Conservation (phyloP, 2,888 invertebrate species). For the Diachrysia chrysitis region DNA sequence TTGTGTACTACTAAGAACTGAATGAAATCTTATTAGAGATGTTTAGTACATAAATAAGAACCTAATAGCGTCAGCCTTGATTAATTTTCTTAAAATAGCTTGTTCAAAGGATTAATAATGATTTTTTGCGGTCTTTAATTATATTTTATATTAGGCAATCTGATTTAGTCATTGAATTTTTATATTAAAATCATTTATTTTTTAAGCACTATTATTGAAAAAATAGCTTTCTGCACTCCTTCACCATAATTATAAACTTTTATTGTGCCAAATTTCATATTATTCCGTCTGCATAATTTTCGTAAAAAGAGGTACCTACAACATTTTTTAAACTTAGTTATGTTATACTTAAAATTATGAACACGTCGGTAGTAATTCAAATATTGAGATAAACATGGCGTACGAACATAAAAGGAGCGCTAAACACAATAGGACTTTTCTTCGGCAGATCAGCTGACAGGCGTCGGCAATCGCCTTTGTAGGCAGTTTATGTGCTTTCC, state of each 20-base stretch:
- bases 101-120: neutral
- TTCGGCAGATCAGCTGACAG: slow-evolving; percentile 70
- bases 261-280: too few relatives aligned
- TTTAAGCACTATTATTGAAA: too few relatives aligned
- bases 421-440: slow-evolving; percentile 74
- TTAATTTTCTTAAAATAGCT: neutral
- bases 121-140: neutral
- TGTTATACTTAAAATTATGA: slow-evolving; percentile 50
- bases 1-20: neutral
- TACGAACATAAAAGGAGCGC: slow-evolving; percentile 73
- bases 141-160: neutral
- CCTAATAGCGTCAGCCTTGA: neutral
- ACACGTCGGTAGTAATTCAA: slow-evolving; percentile 61
- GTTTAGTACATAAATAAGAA: too few relatives aligned
- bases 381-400: slow-evolving; percentile 64
- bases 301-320: too few relatives aligned
- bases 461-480: slow-evolving; percentile 77
- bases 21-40: neutral
- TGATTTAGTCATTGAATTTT: too few relatives aligned
- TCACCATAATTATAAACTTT: too few relatives aligned
- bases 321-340: slow-evolving; percentile 48
- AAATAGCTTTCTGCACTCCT: too few relatives aligned
- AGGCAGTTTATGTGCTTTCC: slow-evolving; percentile 73
- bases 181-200: too few relatives aligned
- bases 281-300: too few relatives aligned